These are phyloP conservation scores for Bubo blakistoni DNA, from an alignment of 2,113 vertebrate genomes.

Conservation along the genomic window DNA sequence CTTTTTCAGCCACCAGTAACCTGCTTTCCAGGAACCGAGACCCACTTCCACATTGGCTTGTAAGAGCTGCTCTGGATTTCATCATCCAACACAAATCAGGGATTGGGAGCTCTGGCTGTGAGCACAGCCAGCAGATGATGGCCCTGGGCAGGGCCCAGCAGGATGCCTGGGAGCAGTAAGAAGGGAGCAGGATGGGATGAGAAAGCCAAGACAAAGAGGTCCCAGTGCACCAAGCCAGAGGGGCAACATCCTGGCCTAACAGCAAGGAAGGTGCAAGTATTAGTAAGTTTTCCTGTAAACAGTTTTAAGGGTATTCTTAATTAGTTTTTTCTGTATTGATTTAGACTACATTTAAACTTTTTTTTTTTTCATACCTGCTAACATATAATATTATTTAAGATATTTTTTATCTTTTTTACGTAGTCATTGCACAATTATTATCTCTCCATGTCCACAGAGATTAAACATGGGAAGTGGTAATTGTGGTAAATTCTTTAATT, in stretches of 20 bases:
- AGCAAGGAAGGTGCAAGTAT: background rate
- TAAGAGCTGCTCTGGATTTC: background rate
- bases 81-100: background rate
- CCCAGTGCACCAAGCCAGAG: background rate
- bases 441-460: background rate
- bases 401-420: background rate
- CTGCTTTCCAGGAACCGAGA: background rate
- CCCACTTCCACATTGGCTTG: background rate
- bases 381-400: background rate
- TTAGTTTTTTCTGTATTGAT: background rate
- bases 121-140: background rate
- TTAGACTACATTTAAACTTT: background rate
- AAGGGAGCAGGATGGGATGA: background rate
- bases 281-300: background rate
- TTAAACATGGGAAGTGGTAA: background rate
- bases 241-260: background rate
- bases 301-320: background rate
- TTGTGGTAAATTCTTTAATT: background rate
- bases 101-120: fast-evolving
- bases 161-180: background rate
- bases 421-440: background rate
- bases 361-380: background rate
- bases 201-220: background rate
- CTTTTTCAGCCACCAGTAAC: background rate
- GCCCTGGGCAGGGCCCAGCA: fast-evolving